Percentiles rank a stretch among this genome's conserved stretches.
phyloP scores from a whole-genome alignment of 2,797 vertebrate species.

The Chanos chanos region DNA sequence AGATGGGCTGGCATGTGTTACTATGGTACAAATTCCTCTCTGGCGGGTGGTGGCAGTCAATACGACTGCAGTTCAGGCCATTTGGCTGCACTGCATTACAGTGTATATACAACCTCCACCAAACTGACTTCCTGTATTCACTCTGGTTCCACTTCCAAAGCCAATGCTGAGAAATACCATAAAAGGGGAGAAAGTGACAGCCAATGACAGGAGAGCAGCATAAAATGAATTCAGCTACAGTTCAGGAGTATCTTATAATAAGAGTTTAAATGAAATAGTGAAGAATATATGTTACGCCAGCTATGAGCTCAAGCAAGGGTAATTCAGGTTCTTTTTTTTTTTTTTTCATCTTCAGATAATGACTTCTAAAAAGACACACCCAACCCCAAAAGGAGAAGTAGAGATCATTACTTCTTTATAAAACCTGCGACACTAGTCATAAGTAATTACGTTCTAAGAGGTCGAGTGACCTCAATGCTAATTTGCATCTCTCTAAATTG shows the following conservation, averaged over 20 bases:
- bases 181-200: constrained; percentile 34
- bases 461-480: no score
- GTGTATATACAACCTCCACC: constrained; percentile 31
- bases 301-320: no score
- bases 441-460: no score
- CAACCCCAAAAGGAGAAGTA: no score
- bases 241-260: not conserved
- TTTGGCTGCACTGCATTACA: constrained; percentile 27
- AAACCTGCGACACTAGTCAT: no score
- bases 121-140: constrained; percentile 31
- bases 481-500: no score
- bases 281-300: not conserved
- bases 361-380: no score
- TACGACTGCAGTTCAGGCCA: constrained; percentile 8
- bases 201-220: not conserved
- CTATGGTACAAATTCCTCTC: constrained; percentile 30
- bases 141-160: constrained; percentile 63
- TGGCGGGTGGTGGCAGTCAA: constrained; percentile 19
- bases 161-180: constrained; percentile 28
- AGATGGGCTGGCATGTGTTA: constrained; percentile 30
- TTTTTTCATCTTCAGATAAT: no score
- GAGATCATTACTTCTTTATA: no score
- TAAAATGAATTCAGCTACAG: not conserved
- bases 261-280: not conserved
- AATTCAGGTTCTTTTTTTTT: no score